Evolutionary conservation across 2,888 invertebrate genomes (phyloP), one percentile per base, ranked within the genome.

Genomic region (Seira sanloemensis): DNA sequence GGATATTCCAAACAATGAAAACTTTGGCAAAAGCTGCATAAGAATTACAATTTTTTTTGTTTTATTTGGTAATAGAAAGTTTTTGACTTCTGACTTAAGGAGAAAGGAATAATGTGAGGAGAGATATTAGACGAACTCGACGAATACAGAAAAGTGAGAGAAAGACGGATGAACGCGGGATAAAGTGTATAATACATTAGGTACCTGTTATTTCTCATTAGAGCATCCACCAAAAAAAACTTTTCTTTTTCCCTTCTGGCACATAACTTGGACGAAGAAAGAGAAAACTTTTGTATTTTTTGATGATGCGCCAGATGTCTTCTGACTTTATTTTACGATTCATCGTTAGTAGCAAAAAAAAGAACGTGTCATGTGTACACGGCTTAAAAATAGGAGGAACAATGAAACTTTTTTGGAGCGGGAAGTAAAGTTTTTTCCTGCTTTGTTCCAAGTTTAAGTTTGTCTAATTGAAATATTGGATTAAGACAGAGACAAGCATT

Each of bases 261-360:
- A 50, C n/a, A n/a, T n/a, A n/a, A n/a, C n/a, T n/a, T n/a, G n/a
- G 16, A 58, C 50, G 4, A 25, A 54, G 72, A 72, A 16, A 54
- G 54, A 72, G 25, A 54, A 50, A 72, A 72, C 25, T 37, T 72
- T 12, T 50, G n/a, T 37, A 37, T 50, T 24, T 58, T 46, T 50
- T 73, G 54, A 54, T 73, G 73, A 62, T 74, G 26, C 27, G 62
- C 74, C 74, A 74, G 74, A 62, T 74, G 74, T 74, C 74, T 50
- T 50, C 50, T 50, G 16, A 50, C 50, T 50, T 50, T 50, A 50
- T 50, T 50, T 50, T 12, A 18, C 50, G 16, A 50, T 50, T 50
- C 50, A 50, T 50, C 50, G n/a, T 50, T 18, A 50, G 12, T 18
- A n/a, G 16, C 16, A 2, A 50, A 18, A 50, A 12, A 50, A 12